Conservation (phyloP, 2,797 vertebrate genomes). For the Pagetopsis macropterus region DNA sequence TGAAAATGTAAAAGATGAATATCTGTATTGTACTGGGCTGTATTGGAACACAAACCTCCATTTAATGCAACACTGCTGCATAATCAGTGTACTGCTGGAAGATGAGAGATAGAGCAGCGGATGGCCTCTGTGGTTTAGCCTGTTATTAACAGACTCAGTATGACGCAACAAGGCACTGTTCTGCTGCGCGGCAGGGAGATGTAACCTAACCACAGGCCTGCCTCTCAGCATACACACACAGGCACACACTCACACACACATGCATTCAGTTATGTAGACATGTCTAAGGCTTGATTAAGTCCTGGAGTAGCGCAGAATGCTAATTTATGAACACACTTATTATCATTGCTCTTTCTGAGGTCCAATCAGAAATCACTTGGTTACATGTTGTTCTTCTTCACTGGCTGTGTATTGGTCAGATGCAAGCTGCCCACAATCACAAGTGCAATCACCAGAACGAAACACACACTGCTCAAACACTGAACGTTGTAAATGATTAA, state of each 20-base stretch:
- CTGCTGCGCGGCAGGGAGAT: slow-evolving; percentile 78
- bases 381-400: slow-evolving; percentile 42
- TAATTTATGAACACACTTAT: slow-evolving; percentile 16
- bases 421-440: slow-evolving; percentile 15
- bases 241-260: slow-evolving; percentile 26
- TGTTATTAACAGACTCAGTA: slow-evolving; percentile 81
- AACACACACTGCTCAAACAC: slow-evolving; percentile 41
- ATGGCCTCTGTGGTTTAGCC: slow-evolving; percentile 79
- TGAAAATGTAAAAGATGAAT: slow-evolving; percentile 31
- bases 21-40: slow-evolving; percentile 2
- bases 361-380: slow-evolving; percentile 32
- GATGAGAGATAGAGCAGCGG: slow-evolving; percentile 75
- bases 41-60: slow-evolving; percentile 34
- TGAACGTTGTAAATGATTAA: slow-evolving; percentile 59
- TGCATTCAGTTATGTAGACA: slow-evolving; percentile 38
- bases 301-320: slow-evolving; percentile 20
- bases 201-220: slow-evolving; percentile 80
- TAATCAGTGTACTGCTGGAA: slow-evolving; percentile 64
- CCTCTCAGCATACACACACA: slow-evolving; percentile 68
- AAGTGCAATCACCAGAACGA: slow-evolving; percentile 20
- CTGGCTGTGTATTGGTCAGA: slow-evolving; percentile 37
- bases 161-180: slow-evolving; percentile 78
- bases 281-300: slow-evolving; percentile 44
- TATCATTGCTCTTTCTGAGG: slow-evolving; percentile 22
- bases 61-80: slow-evolving; percentile 63